Evolutionary conservation across 2,113 vertebrate species (phyloP).

Genomic region (Nannospalax galili): DNA sequence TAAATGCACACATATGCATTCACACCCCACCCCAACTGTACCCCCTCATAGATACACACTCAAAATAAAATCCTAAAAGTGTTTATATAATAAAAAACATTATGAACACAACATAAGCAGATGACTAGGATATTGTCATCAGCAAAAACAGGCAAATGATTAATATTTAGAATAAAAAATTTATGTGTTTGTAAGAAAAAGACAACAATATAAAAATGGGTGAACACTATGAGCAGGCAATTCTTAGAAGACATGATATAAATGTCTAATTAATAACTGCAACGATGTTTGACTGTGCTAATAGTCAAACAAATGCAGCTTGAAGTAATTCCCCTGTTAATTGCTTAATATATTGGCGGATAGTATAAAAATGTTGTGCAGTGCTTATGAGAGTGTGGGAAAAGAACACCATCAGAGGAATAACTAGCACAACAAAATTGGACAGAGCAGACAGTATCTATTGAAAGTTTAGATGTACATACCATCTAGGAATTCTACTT

Average conservation of each 20-base stretch:
- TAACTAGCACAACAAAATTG: neutral
- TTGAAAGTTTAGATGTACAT: neutral
- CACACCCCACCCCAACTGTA: neutral
- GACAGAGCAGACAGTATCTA: neutral
- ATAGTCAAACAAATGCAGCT: neutral
- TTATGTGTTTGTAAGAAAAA: neutral
- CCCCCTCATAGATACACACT: neutral
- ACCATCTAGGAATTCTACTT: neutral
- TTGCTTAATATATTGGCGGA: neutral
- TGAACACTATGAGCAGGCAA: neutral
- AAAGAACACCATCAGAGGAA: fast-evolving
- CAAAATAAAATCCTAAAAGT: neutral
- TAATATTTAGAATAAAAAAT: slow-evolving; percentile 22
- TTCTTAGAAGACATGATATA: neutral
- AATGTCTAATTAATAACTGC: neutral
- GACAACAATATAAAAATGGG: neutral
- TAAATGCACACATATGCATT: neutral
- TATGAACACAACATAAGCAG: neutral
- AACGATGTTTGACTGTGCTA: neutral
- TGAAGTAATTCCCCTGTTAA: neutral
- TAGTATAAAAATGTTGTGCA: neutral
- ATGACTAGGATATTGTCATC: neutral
- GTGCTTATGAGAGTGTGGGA: neutral
- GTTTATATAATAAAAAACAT: neutral
- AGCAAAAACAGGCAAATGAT: neutral